phyloP scores from a whole-genome alignment of 2,888 invertebrate species.

The Pimpla rufipes region DNA sequence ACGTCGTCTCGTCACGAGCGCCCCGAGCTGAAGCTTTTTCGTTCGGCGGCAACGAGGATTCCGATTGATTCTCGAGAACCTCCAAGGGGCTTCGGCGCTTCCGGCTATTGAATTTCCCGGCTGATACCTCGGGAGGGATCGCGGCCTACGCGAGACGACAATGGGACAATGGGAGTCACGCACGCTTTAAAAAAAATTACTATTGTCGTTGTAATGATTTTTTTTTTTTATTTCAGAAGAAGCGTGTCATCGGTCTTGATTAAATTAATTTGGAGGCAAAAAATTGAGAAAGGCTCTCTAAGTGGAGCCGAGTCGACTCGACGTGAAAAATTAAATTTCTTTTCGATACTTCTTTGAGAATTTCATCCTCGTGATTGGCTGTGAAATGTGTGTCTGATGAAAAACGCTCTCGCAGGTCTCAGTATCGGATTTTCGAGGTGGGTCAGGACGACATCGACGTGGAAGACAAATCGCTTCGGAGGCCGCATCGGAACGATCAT shows the following conservation, averaged over 20 bases:
- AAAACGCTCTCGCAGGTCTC: background rate
- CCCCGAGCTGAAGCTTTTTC: background rate
- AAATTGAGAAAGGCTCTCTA: too few relatives aligned
- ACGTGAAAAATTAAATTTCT: too few relatives aligned
- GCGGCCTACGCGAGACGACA: conserved; percentile 15
- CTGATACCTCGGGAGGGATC: conserved; percentile 21
- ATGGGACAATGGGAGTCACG: background rate
- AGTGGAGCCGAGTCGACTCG: too few relatives aligned
- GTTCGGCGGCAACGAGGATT: background rate
- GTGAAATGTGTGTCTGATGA: background rate
- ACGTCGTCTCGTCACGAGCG: background rate
- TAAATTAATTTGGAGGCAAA: too few relatives aligned
- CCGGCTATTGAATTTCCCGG: conserved; percentile 10
- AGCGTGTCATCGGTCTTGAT: too few relatives aligned
- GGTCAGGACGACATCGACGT: background rate
- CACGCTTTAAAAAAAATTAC: background rate
- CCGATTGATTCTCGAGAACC: background rate
- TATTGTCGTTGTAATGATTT: background rate
- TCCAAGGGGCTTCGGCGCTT: background rate
- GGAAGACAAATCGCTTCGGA: background rate
- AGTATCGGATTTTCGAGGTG: background rate
- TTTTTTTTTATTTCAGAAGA: too few relatives aligned
- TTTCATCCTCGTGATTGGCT: too few relatives aligned
- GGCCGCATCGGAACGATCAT: background rate
- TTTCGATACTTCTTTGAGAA: too few relatives aligned